Evolutionary conservation across 2,113 vertebrate species (phyloP).

Genomic region (Lanius ludovicianus): DNA sequence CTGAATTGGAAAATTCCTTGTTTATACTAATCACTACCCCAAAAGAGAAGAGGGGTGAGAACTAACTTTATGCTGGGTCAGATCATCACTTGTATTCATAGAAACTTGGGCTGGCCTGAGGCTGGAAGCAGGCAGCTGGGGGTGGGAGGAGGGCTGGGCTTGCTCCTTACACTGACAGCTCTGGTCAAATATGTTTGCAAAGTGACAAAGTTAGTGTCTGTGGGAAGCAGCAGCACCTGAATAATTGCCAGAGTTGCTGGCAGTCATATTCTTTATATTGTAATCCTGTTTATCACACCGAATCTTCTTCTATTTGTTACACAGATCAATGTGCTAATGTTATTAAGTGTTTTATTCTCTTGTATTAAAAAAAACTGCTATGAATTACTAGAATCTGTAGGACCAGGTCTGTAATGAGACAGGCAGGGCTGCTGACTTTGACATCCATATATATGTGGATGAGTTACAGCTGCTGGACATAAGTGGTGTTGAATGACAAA

Average conservation of each 20-base stretch:
- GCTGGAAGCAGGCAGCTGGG: neutral
- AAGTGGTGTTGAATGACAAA: neutral
- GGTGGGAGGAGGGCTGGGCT: neutral
- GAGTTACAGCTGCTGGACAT: neutral
- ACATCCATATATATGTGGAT: neutral
- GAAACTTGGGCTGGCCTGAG: neutral
- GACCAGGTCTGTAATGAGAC: neutral
- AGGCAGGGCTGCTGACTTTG: neutral
- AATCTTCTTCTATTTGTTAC: neutral
- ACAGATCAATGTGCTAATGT: neutral
- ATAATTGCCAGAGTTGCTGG: neutral
- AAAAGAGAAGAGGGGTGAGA: neutral
- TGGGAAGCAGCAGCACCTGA: neutral
- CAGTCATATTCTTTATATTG: neutral
- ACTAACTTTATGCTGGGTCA: neutral
- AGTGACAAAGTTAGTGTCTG: neutral
- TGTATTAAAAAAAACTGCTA: neutral
- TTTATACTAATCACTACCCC: neutral
- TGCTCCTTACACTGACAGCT: neutral
- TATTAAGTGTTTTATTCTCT: neutral
- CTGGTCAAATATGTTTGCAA: neutral
- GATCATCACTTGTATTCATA: neutral
- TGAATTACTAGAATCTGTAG: neutral
- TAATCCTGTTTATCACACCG: neutral
- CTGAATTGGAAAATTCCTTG: neutral